Conservation (phyloP, 2,797 vertebrate species). For the Ctenopoma multispine region DNA sequence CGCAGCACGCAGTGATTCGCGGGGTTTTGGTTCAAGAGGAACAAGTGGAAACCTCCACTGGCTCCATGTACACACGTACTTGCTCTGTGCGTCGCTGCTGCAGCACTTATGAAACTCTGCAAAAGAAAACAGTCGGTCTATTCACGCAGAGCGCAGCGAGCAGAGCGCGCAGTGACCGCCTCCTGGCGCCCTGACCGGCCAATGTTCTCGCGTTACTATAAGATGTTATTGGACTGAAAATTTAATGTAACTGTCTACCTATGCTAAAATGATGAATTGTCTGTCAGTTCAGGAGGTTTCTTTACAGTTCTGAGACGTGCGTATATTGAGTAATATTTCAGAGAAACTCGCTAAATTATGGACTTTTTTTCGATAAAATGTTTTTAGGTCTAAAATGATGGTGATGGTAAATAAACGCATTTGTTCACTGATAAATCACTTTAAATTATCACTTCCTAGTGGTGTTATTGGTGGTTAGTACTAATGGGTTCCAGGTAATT, state of each 20-base stretch:
- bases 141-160: conserved; percentile 43
- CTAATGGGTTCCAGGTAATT: background rate
- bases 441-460: background rate
- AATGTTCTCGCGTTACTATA: conserved; percentile 1
- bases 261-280: conserved; percentile 12
- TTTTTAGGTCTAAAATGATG: no score
- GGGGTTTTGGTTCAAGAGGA: background rate
- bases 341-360: no score
- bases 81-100: background rate
- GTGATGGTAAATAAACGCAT: no score
- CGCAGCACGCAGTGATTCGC: background rate
- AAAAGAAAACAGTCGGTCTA: conserved; percentile 58
- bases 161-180: conserved; percentile 38
- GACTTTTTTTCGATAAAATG: no score
- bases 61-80: conserved; percentile 10
- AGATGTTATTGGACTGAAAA: conserved; percentile 45
- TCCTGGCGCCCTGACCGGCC: background rate
- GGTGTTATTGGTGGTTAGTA: no score
- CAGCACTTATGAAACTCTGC: conserved; percentile 52
- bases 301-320: no score
- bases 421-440: background rate
- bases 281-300: no score
- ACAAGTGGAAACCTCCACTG: conserved; percentile 8
- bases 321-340: no score
- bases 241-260: conserved; percentile 54